Evolutionary conservation across 2,113 vertebrate species (phyloP), one percentile per base, ranked within the genome.

Genomic region (Istiophorus platypterus): DNA sequence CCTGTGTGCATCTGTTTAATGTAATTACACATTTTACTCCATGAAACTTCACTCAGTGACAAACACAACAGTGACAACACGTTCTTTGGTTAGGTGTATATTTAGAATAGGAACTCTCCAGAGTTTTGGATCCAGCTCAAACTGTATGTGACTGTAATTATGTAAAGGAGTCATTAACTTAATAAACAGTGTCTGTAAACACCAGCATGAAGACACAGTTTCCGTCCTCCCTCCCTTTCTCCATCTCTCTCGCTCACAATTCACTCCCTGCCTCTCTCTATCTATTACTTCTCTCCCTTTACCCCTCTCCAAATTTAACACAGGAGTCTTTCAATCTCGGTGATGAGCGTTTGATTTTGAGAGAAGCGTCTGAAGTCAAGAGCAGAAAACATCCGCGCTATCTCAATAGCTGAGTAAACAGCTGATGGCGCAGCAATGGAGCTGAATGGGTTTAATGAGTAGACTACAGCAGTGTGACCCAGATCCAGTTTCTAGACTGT

Each of bases 151-250:
- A 88, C 91, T 84, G 75, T 81, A 86, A 88, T 91, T 88, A 89
- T 89, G 86, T 88, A 90, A 90, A 92, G 82, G 58, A 82, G 89
- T 89, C 76, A 90, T 92, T 92, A 91, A 84, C 82, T 83, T 91
- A 79, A 90, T 89, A 91, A 92, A 85, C 78, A 86, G 56, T 42
- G 80, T 90, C 64, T 84, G 88, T 90, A 91, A 93, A 91, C 88
- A 89, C 88, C 71, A 82, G 9, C 81, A 85, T 77, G 77, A 87
- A 84, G 75, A 75, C 77, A 70, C 29, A 34, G 34, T 73, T 62
- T 62, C 37, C 61, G 31, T 66, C 45, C n/a, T 58, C 27, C n/a
- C 13, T 56, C 51, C 31, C 12, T n/a, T 12, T 64, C 1, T 72
- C 22, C 56, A 9, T 31, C 39, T 20, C 27, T 52, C 31, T 69